phyloP scores from a whole-genome alignment of 2,113 vertebrate genomes.

The Otocyon megalotis region DNA sequence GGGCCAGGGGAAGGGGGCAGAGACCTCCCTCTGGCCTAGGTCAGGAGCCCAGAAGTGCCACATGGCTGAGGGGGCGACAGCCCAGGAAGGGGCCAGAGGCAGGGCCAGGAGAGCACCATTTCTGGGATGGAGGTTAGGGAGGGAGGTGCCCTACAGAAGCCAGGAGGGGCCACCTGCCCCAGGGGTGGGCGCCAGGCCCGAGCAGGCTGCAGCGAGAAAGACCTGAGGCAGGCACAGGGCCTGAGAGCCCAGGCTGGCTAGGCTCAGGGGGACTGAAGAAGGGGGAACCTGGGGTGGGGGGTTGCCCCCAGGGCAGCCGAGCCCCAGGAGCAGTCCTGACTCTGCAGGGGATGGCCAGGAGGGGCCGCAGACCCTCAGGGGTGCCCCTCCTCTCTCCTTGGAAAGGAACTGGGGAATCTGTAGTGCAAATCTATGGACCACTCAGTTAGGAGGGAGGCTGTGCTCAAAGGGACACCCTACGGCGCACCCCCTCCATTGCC shows the following conservation, averaged over 20 bases:
- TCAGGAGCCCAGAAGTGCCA: slow-evolving; percentile 67
- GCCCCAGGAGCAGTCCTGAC: slow-evolving; percentile 49
- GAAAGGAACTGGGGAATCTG: slow-evolving; percentile 60
- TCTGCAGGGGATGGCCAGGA: not conserved
- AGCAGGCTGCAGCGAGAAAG: slow-evolving; percentile 73
- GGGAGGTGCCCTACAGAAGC: slow-evolving; percentile 67
- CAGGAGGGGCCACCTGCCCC: slow-evolving; percentile 43
- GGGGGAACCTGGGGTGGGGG: not conserved
- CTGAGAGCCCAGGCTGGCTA: slow-evolving; percentile 74
- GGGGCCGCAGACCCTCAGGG: not conserved
- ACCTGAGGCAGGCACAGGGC: slow-evolving; percentile 83
- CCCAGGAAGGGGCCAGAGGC: slow-evolving; percentile 60
- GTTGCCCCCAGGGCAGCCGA: not conserved
- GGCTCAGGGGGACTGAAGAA: slow-evolving; percentile 50
- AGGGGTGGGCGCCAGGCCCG: not conserved
- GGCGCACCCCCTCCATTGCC: slow-evolving; percentile 70
- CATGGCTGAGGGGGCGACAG: slow-evolving; percentile 56
- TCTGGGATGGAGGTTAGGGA: not conserved
- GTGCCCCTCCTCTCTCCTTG: slow-evolving; percentile 45
- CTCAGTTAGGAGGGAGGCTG: slow-evolving; percentile 79
- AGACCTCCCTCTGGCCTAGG: slow-evolving; percentile 75
- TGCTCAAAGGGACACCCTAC: slow-evolving; percentile 83
- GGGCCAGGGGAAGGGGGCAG: slow-evolving; percentile 77
- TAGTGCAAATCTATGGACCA: slow-evolving; percentile 80
- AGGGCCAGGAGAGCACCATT: slow-evolving; percentile 78